Evolutionary conservation across 2,113 vertebrate species (phyloP), one percentile per base, ranked within the genome.

Genomic region (Neotoma lepida): DNA sequence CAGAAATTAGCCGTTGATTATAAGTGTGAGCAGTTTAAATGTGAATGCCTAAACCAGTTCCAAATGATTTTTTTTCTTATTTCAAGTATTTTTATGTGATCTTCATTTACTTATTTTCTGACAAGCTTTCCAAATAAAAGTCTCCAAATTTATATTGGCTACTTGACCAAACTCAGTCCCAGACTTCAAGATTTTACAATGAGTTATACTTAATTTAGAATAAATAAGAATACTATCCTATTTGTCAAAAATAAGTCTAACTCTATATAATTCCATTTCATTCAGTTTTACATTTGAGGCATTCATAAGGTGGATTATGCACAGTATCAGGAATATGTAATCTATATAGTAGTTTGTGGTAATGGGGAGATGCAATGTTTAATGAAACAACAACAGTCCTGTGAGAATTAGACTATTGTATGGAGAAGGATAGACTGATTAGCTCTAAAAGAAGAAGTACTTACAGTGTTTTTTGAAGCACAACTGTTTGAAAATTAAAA

Each of bases 1-100:
- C 49, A 95, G 26, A 88, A 96, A 95, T 33, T 78, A 86, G 28
- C 44, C 77, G 28, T 44, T 71, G n/a, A 46, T 86, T 73, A 63
- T 63, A 90, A 35, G 49, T 63, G 33, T 85, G 39, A 89, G 1
- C 41, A 28, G 15, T 74, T 88, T 85, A 51, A 13, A 28, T 35
- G 2, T 77, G 9, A 80, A 92, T 88, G 12, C 7, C 78, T 58
- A 82, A 76, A 73, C 6, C n/a, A 51, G 1, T 3, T 86, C 44
- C 14, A 87, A 82, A 4, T 33, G 85, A 6, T 81, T 68, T 80
- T 22, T 12, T 2, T 28, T 9, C 88, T 64, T 92, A 87, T 49
- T 95, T 68, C 4, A 15, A 78, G 2, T 54, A 88, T 15, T 78
- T 81, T 86, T 63, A 56, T 20, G 54, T 18, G 2, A 5, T 2